phyloP scores from a whole-genome alignment of 64 coral and sea anemone species.

The Dendronephthya gigantea region DNA sequence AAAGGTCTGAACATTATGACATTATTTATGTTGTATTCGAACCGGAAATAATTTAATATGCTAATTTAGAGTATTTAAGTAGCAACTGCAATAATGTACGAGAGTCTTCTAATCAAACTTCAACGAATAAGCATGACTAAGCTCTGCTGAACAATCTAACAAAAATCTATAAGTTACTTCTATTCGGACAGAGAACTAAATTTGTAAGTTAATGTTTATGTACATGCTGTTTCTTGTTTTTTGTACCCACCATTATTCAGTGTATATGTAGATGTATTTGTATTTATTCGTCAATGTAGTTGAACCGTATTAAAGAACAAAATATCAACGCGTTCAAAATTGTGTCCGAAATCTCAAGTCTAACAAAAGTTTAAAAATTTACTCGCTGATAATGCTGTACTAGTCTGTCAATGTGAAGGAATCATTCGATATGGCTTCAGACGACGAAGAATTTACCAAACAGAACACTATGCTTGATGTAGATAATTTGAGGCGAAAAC shows the following conservation, averaged over 20 bases:
- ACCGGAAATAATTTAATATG: too few species aligned
- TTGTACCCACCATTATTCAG: neutral
- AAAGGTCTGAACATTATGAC: too few species aligned
- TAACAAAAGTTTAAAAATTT: constrained; percentile 9
- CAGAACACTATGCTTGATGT: neutral
- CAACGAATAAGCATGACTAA: too few species aligned
- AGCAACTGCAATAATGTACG: too few species aligned
- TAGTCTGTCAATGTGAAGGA: neutral
- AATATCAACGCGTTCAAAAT: constrained; percentile 7
- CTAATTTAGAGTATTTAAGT: too few species aligned
- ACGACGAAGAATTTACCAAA: neutral
- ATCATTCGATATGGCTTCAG: neutral
- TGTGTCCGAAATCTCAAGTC: neutral
- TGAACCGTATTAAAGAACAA: neutral
- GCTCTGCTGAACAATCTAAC: too few species aligned
- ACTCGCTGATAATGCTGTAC: neutral
- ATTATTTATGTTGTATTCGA: too few species aligned
- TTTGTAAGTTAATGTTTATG: neutral
- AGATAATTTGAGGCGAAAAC: neutral
- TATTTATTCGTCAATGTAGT: neutral
- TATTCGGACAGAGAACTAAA: neutral
- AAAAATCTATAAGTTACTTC: neutral
- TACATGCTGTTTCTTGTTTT: neutral
- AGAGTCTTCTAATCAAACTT: too few species aligned
- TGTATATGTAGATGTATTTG: neutral